These are phyloP conservation scores for Thelaira solivaga DNA, from an alignment of 2,888 invertebrate species.

Conservation along the genomic window DNA sequence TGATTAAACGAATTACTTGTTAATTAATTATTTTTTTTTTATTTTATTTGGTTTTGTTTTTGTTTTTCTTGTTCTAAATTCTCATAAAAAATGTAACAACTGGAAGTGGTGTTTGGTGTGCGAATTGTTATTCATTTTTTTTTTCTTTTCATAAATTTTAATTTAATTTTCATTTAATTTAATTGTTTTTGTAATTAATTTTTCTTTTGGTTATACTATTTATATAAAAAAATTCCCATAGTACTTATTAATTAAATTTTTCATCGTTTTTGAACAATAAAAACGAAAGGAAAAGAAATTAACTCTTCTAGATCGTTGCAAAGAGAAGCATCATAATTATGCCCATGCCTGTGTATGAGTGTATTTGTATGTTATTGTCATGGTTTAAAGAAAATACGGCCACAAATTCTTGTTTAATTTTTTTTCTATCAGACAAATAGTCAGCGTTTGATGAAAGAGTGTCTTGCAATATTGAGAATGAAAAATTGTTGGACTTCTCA, in stretches of 20 bases:
- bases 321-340: constrained; percentile 38
- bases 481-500: no score
- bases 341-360: neutral
- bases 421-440: neutral
- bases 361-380: constrained; percentile 49
- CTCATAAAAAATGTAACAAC: constrained; percentile 62
- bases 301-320: constrained; percentile 50
- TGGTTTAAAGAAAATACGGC: constrained; percentile 29
- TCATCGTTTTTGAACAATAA: constrained; percentile 37
- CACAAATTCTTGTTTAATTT: constrained; percentile 9
- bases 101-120: constrained; percentile 74
- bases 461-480: no score
- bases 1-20: constrained; percentile 46
- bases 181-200: neutral
- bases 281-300: constrained; percentile 41
- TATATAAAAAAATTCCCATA: constrained; percentile 58
- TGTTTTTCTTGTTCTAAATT: constrained; percentile 35
- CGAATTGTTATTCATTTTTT: constrained; percentile 70
- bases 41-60: constrained; percentile 33
- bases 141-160: no score
- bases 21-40: constrained; percentile 45
- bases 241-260: constrained; percentile 39
- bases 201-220: neutral
- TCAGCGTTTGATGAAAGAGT: no score
- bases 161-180: no score